These are phyloP conservation scores for Elanoides forficatus DNA, from an alignment of 2,113 vertebrate species.

Conservation along the genomic window DNA sequence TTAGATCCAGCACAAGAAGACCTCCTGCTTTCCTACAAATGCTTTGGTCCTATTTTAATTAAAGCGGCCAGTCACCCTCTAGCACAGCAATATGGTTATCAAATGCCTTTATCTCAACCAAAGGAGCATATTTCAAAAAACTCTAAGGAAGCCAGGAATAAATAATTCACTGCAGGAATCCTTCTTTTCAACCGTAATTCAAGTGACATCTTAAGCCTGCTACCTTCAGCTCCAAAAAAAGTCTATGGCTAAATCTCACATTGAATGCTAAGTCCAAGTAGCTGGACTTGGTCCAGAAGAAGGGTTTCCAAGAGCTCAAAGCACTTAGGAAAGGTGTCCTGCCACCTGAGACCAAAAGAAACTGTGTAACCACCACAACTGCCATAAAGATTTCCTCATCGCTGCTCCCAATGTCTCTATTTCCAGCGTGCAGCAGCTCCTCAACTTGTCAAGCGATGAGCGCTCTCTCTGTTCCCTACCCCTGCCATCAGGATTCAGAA, in stretches of 20 bases:
- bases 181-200: not conserved
- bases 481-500: rapidly evolving
- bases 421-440: not conserved
- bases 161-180: not conserved
- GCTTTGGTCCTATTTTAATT: not conserved
- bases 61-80: not conserved
- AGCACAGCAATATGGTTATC: not conserved
- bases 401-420: not conserved
- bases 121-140: not conserved
- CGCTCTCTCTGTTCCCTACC: not conserved
- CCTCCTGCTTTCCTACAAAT: not conserved
- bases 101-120: not conserved
- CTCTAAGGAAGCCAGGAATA: not conserved
- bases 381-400: not conserved
- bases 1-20: not conserved
- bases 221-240: not conserved
- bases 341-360: not conserved
- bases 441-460: not conserved
- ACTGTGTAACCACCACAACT: not conserved
- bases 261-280: not conserved
- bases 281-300: not conserved
- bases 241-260: not conserved
- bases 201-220: not conserved
- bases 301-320: not conserved
- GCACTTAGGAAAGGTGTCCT: not conserved